Evolutionary conservation across 2,888 invertebrate genomes (phyloP).

Genomic region (Rotaria sp.): DNA sequence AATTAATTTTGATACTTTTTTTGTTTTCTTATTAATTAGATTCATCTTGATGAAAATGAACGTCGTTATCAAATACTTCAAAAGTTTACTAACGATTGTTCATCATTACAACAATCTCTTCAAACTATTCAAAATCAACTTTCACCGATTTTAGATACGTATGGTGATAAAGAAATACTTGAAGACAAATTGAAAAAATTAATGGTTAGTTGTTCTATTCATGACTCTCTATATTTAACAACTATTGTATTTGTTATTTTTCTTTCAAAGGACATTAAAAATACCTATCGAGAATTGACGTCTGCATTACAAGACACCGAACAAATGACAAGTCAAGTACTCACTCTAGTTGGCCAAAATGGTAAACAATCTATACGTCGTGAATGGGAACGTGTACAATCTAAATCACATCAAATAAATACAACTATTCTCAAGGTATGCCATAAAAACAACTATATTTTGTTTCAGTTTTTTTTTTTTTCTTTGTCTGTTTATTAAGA

Average conservation of each 20-base stretch:
- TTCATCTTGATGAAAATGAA: not conserved
- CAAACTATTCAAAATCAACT: constrained; percentile 23
- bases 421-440: not conserved
- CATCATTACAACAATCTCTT: not conserved
- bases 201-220: not conserved
- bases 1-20: no score
- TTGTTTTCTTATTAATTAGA: not conserved
- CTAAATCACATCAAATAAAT: not conserved
- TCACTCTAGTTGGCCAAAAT: not conserved
- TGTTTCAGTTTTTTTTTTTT: no score
- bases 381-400: constrained; percentile 14
- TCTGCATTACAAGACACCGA: not conserved
- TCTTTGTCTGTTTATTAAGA: not conserved
- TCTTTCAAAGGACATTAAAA: not conserved
- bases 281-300: not conserved
- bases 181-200: constrained; percentile 13
- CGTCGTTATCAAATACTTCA: not conserved
- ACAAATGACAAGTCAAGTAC: not conserved
- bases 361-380: not conserved
- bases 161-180: constrained; percentile 17
- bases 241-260: not conserved
- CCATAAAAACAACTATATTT: not conserved
- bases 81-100: not conserved
- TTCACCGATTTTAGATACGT: not conserved
- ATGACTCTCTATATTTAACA: no score